Evolutionary conservation across 2,888 invertebrate genomes (phyloP), one percentile per base, ranked within the genome.

Genomic region (Enchytraeus crypticus): DNA sequence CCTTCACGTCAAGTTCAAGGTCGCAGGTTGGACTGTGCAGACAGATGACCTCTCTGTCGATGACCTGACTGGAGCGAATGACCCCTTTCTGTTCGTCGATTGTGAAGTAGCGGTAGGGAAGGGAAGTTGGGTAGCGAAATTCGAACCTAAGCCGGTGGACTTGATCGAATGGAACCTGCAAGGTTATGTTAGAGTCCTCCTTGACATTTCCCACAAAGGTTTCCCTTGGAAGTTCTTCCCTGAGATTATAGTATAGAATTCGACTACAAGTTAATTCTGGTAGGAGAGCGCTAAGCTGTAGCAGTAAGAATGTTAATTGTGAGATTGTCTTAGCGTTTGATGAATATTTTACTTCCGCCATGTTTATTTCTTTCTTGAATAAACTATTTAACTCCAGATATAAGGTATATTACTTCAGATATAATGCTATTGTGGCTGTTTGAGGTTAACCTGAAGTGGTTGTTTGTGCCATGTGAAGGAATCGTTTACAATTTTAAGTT

Each of bases 81-180:
- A 89, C 88, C n/a, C 93, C 93, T 11, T 87, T 87, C n/a, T 86
- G 84, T 5, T 88, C 84, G 76, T 93, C 90, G 65, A 95, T 82
- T 45, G 83, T 82, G 77, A 95, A 93, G 79, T 33, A 43, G 18
- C 34, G 33, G 58, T 57, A 43, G 49, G 51, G 43, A 30, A 51
- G 38, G 49, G 49, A 49, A 21, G 8, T 23, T n/a, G 55, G 2
- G 43, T 54, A 38, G n/a, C 55, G 55, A 38, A 61, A 43, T 33
- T 53, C 33, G 45, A 58, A 58, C 18, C 47, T 49, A 23, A 61
- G 53, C 2, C 51, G 57, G 29, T 23, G 5, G 5, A 43, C 5
- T 32, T 61, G 56, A 1, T 61, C 57, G 8, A 38, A n/a, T 18
- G 53, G 34, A 14, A 23, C 33, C 8, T 8, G 38, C n/a, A 27